phyloP scores from a whole-genome alignment of 1,140 invertebrate genomes.

The Dendroctonus ponderosae region DNA sequence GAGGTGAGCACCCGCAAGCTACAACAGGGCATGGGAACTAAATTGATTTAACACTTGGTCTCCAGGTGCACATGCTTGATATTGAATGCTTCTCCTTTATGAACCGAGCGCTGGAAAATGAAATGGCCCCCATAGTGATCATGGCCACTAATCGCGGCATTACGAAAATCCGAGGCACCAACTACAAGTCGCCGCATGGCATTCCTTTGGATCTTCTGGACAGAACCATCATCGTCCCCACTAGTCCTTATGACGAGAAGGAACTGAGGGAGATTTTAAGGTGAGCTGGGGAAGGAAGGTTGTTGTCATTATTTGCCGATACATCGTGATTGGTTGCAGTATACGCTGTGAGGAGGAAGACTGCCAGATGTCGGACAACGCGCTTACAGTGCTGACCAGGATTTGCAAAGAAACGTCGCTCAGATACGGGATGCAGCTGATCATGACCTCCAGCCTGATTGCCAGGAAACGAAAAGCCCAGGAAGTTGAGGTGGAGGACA shows the following conservation, averaged over 20 bases:
- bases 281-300: conserved; percentile 49
- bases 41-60: conserved; percentile 15
- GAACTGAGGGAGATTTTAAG: conserved; percentile 90
- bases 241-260: conserved; percentile 82
- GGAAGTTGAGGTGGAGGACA: conserved; percentile 87
- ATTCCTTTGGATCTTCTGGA: conserved; percentile 96
- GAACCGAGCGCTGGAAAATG: conserved; percentile 93
- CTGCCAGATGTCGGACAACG: conserved; percentile 91
- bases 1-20: conserved; percentile 58
- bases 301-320: conserved; percentile 2
- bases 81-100: conserved; percentile 98
- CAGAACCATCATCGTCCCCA: conserved; percentile 92
- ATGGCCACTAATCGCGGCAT: conserved; percentile 99
- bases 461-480: conserved; percentile 77
- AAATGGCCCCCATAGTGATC: conserved; percentile 95
- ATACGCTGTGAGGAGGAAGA: conserved; percentile 93
- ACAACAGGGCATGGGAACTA: background rate
- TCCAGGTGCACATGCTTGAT: conserved; percentile 94
- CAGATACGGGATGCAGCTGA: conserved; percentile 97
- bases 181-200: conserved; percentile 91
- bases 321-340: conserved; percentile 30
- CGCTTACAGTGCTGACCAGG: conserved; percentile 84
- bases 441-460: conserved; percentile 91
- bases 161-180: conserved; percentile 92
- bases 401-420: conserved; percentile 92